Evolutionary conservation across 2,797 vertebrate genomes (phyloP).

Genomic region (Rhynchonycteris naso): DNA sequence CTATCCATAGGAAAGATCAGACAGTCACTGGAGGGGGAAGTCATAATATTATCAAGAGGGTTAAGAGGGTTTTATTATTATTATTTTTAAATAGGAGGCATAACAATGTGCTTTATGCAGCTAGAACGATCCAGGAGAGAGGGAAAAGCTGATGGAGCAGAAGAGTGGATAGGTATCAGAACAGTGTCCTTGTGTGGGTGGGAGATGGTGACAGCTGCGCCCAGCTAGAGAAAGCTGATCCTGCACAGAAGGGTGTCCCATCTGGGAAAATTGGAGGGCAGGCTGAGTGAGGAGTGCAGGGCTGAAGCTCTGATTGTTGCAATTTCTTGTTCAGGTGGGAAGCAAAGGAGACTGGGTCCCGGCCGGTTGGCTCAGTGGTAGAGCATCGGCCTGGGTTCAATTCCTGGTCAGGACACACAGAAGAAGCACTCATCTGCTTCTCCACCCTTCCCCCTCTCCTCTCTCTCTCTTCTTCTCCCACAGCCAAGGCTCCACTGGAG

Average conservation of each 20-base stretch:
- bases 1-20: background rate
- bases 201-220: background rate
- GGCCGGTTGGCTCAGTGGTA: too few relatives aligned
- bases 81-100: background rate
- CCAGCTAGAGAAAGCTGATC: background rate
- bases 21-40: background rate
- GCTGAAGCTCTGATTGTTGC: background rate
- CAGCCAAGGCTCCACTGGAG: too few relatives aligned
- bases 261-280: background rate
- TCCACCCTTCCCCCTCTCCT: too few relatives aligned
- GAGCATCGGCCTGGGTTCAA: too few relatives aligned
- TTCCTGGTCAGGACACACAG: too few relatives aligned
- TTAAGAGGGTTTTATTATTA: background rate
- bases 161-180: background rate
- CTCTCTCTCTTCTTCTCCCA: too few relatives aligned
- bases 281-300: rapidly evolving
- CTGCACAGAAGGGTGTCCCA: background rate
- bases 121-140: background rate
- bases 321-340: background rate
- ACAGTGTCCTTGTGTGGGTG: background rate
- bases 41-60: background rate
- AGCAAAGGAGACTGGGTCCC: background rate
- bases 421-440: too few relatives aligned
- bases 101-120: background rate
- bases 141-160: background rate